Evolutionary conservation across 1,140 invertebrate genomes (phyloP).

Genomic region (Campodea augens): DNA sequence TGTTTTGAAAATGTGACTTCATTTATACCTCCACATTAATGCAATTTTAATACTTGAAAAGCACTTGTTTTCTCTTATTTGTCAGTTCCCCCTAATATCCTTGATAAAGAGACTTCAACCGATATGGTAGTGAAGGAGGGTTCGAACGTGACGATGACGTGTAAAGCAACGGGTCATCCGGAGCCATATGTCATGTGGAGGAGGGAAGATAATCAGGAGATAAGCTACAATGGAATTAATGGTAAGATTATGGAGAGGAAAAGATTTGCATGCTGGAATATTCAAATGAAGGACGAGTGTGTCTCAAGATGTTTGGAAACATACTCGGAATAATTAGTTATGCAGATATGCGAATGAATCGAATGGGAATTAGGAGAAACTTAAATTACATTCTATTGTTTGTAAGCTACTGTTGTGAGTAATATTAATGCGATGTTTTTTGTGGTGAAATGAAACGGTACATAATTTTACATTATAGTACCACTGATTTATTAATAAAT

Average conservation of each 20-base stretch:
- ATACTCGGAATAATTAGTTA: too few relatives aligned
- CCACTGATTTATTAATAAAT: not conserved
- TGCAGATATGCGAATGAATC: too few relatives aligned
- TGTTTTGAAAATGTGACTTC: too few relatives aligned
- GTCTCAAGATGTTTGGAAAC: not conserved
- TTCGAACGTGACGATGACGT: conserved; percentile 65
- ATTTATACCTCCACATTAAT: too few relatives aligned
- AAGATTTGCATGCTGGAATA: not conserved
- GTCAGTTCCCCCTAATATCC: conserved; percentile 64
- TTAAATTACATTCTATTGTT: not conserved
- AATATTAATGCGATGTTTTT: not conserved
- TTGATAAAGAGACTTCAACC: conserved; percentile 63
- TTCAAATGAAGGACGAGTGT: not conserved
- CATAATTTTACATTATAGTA: too few relatives aligned
- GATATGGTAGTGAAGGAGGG: conserved; percentile 79
- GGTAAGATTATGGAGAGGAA: conserved; percentile 31
- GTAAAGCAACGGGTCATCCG: conserved; percentile 71
- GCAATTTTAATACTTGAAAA: too few relatives aligned
- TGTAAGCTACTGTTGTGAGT: not conserved
- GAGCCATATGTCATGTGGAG: conserved; percentile 82
- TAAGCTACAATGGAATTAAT: conserved; percentile 62
- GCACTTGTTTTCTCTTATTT: too few relatives aligned
- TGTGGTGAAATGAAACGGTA: too few relatives aligned
- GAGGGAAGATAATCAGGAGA: conserved; percentile 66
- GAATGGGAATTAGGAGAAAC: not conserved